A percentile compares a stretch with the other conserved stretches of the same genome.
These are phyloP conservation scores for Drosophila suboccidentalis DNA, from an alignment of 2,888 invertebrate genomes.

Conservation along the genomic window DNA sequence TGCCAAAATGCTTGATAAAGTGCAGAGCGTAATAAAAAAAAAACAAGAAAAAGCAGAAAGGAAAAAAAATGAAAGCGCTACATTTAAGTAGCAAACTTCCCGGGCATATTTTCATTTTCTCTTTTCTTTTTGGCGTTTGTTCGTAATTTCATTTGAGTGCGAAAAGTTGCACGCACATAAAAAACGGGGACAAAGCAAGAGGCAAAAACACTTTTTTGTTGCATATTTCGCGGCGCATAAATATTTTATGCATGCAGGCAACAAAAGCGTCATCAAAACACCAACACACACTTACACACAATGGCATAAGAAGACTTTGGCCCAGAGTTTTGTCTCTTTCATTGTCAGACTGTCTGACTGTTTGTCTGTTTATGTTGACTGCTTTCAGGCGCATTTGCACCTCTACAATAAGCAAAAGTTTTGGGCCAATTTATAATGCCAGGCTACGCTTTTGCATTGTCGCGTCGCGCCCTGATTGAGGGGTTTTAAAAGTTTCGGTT, in stretches of 20 bases:
- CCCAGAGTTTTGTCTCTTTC: constrained; percentile 26
- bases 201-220: constrained; percentile 59
- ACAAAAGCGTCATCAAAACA: constrained; percentile 73
- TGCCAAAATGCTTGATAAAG: constrained; percentile 83
- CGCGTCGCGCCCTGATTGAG: constrained; percentile 55
- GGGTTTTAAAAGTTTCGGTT: constrained; percentile 59
- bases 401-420: constrained; percentile 65
- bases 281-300: constrained; percentile 23
- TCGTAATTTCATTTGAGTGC: constrained; percentile 83
- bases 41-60: constrained; percentile 4
- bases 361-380: constrained; percentile 37
- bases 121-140: constrained; percentile 38
- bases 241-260: constrained; percentile 78
- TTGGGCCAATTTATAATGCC: constrained; percentile 69
- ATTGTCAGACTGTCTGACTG: constrained; percentile 9
- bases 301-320: constrained; percentile 43
- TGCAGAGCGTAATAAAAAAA: constrained; percentile 66
- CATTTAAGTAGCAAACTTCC: constrained; percentile 77
- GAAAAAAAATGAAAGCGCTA: constrained; percentile 62
- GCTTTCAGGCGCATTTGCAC: constrained; percentile 70
- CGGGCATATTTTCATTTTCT: constrained; percentile 33
- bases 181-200: constrained; percentile 15
- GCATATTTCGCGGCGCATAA: constrained; percentile 77
- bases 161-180: constrained; percentile 78
- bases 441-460: constrained; percentile 61